Evolutionary conservation across 2,797 vertebrate species (phyloP).

Genomic region (Distichodus sexfasciatus): DNA sequence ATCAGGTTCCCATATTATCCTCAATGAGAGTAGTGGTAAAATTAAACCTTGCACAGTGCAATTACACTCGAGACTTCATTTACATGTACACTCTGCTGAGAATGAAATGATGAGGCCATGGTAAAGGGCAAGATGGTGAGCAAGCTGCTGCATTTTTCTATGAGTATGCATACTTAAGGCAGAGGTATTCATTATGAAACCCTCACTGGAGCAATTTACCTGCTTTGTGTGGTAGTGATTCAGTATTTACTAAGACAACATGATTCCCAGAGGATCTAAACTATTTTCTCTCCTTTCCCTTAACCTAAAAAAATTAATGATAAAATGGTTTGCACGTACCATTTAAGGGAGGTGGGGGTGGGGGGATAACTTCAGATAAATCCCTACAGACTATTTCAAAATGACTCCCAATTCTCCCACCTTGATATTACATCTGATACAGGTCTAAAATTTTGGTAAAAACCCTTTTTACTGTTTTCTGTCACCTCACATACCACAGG

Average conservation of each 20-base stretch:
- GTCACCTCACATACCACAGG: neutral
- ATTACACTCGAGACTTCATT: neutral
- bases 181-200: neutral
- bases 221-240: neutral
- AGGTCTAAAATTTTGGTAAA: too few species aligned
- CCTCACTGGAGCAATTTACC: neutral
- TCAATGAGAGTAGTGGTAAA: neutral
- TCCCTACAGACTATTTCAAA: slow-evolving; percentile 5
- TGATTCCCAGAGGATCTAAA: slow-evolving; percentile 5
- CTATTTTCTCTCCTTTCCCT: neutral
- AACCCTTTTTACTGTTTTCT: neutral
- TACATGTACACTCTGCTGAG: neutral
- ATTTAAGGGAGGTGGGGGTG: slow-evolving; percentile 15
- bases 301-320: slow-evolving; percentile 5
- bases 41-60: too few species aligned
- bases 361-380: too few species aligned
- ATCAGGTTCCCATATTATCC: neutral
- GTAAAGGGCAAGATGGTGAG: neutral
- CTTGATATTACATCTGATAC: too few species aligned
- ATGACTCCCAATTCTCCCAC: too few species aligned
- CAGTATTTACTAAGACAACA: slow-evolving; percentile 4
- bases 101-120: too few species aligned
- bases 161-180: neutral
- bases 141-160: neutral
- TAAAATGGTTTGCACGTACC: slow-evolving; percentile 6